Evolutionary conservation across 1,140 invertebrate genomes (phyloP), one percentile per base, ranked within the genome.

Genomic region (Acromyrmex echinatior): DNA sequence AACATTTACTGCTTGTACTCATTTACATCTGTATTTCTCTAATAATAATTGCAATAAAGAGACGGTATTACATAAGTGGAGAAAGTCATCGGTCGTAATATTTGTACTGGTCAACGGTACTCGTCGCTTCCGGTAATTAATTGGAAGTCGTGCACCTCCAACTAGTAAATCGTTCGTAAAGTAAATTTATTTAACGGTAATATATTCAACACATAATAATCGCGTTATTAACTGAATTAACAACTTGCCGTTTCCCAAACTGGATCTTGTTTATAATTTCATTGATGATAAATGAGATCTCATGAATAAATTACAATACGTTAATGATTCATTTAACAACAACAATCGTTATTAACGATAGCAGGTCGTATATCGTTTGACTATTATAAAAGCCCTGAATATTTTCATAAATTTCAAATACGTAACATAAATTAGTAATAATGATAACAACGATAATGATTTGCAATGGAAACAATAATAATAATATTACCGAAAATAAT

Each of bases 131-230:
- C 28, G 31, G 58, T 84, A 84, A 84, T 84, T 84, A 84, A 84
- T 74, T 74, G 80, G 25, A 76, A 84, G 70, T 84, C 39, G 80
- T 25, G 14, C 39, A 18, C 58, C 28, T 74, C 58, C 16, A 62
- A 39, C 56, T 81, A 81, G 60, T 71, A 84, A 76, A 84, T 84
- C 56, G 70, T 63, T 76, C 45, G 80, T 84, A 51, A 84, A 45
- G 58, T 84, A 76, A 82, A 84, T 84, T 76, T 84, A 84, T 84
- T 84, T 62, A 74, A 62, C 68, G 70, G n/a, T 62, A 76, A 84
- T 76, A 74, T 74, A 84, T 84, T 74, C 56, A 31, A 73, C 53
- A 60, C 35, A 74, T 45, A 73, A 82, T 73, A 82, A 84, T 74
- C 39, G 28, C 35, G 39, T 74, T 76, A 62, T 74, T 84, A 76